Evolutionary conservation across 2,888 invertebrate genomes (phyloP).

Genomic region (Parnassius orleans): DNA sequence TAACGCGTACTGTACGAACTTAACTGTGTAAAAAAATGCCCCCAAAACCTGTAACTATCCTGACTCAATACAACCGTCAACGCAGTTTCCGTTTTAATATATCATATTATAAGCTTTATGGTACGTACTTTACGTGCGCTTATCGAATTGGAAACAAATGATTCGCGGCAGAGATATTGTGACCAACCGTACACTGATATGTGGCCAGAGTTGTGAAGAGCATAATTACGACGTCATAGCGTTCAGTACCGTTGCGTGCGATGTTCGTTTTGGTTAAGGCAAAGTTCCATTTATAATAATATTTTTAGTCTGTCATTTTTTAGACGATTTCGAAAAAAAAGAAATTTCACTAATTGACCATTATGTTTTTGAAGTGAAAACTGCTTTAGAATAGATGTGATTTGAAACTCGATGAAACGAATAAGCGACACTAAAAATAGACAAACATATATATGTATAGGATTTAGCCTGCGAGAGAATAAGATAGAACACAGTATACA

Average conservation of each 20-base stretch:
- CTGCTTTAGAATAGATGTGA: too few species aligned
- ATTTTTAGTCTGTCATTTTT: too few species aligned
- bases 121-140: background rate
- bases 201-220: constrained; percentile 17
- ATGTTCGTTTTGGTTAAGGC: constrained; percentile 18
- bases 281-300: background rate
- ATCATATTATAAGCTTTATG: background rate
- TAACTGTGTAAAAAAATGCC: constrained; percentile 19
- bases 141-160: background rate
- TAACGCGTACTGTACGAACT: constrained; percentile 1
- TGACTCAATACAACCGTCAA: background rate
- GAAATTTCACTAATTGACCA: too few species aligned
- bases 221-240: constrained; percentile 20
- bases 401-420: too few species aligned
- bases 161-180: background rate
- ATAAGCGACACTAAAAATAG: too few species aligned
- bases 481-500: too few species aligned
- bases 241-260: constrained; percentile 26
- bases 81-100: background rate
- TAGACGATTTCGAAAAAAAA: too few species aligned
- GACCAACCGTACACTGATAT: constrained; percentile 4
- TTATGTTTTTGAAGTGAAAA: too few species aligned
- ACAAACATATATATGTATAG: too few species aligned
- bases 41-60: constrained; percentile 18
- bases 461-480: too few species aligned